Percentiles rank a stretch among this genome's conserved stretches.
These are phyloP conservation scores for Chroicocephalus ridibundus DNA, from an alignment of 2,113 vertebrate genomes.

Conservation along the genomic window DNA sequence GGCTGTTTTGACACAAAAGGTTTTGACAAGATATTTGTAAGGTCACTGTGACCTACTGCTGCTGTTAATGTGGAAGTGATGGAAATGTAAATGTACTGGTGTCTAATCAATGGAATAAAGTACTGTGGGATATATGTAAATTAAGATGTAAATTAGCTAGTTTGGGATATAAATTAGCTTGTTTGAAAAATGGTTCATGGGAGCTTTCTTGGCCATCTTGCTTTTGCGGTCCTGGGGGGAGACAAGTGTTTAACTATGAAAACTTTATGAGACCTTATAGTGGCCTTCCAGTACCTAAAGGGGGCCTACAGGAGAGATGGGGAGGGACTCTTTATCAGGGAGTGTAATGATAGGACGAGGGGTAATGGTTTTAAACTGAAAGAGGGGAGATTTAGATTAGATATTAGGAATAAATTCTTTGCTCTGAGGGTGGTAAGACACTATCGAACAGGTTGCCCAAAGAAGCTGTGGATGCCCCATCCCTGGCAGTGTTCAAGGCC, in stretches of 20 bases:
- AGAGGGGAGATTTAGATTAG: not conserved
- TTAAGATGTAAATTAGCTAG: constrained; percentile 30
- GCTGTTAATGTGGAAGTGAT: constrained; percentile 15
- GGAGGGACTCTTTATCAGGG: not conserved
- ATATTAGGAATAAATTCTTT: not conserved
- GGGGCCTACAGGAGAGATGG: not conserved
- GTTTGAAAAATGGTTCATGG: not conserved
- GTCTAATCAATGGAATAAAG: constrained; percentile 55
- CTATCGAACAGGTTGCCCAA: not conserved
- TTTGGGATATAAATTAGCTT: not conserved
- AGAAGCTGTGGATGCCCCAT: fast-evolving
- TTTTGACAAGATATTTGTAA: constrained; percentile 52
- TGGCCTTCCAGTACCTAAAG: not conserved
- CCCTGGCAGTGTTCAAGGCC: not conserved
- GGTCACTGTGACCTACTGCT: constrained; percentile 46
- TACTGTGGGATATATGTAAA: constrained; percentile 38
- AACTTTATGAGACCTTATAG: not conserved
- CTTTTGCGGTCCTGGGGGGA: not conserved
- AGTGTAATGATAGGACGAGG: not conserved
- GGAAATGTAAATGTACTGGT: constrained; percentile 42
- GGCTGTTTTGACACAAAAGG: constrained; percentile 66
- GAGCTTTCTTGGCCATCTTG: not conserved
- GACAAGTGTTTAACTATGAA: not conserved
- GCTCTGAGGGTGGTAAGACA: not conserved
- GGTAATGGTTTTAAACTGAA: not conserved